These are phyloP conservation scores for Scaptomyza hsui DNA, from an alignment of 1,140 invertebrate species.

Conservation along the genomic window DNA sequence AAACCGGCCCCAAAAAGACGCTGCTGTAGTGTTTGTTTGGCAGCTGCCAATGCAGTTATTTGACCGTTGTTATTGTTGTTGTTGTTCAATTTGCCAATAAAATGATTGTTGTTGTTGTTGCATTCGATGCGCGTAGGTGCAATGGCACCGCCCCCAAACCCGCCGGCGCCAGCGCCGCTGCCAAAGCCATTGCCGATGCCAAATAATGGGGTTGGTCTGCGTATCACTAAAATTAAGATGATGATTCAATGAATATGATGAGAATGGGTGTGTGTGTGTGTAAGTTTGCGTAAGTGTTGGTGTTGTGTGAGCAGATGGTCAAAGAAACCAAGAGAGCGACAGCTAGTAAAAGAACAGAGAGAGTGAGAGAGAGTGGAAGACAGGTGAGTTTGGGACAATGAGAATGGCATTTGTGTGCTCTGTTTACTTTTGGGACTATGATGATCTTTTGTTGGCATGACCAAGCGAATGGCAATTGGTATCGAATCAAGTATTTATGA, in stretches of 20 bases:
- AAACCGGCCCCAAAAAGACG: constrained; percentile 58
- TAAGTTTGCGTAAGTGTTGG: not conserved
- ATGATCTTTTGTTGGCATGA: constrained; percentile 20
- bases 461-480: constrained; percentile 31
- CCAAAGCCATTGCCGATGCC: constrained; percentile 65
- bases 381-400: constrained; percentile 19
- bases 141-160: constrained; percentile 45
- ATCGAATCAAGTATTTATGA: constrained; percentile 35
- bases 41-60: constrained; percentile 58
- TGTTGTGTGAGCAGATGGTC: not conserved
- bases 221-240: constrained; percentile 84
- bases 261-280: constrained; percentile 43
- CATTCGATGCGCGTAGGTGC: constrained; percentile 37
- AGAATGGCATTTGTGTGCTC: constrained; percentile 7
- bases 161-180: constrained; percentile 48
- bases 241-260: constrained; percentile 83
- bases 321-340: not conserved
- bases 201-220: constrained; percentile 74
- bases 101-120: constrained; percentile 41
- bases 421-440: constrained; percentile 30
- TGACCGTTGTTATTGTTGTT: constrained; percentile 23
- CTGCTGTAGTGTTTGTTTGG: constrained; percentile 74
- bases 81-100: constrained; percentile 21
- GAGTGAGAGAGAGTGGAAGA: constrained; percentile 3
- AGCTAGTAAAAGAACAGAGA: constrained; percentile 7